Evolutionary conservation across 2,113 vertebrate genomes (phyloP).

Genomic region (crab-eating macaque (Macaca fascicularis)): DNA sequence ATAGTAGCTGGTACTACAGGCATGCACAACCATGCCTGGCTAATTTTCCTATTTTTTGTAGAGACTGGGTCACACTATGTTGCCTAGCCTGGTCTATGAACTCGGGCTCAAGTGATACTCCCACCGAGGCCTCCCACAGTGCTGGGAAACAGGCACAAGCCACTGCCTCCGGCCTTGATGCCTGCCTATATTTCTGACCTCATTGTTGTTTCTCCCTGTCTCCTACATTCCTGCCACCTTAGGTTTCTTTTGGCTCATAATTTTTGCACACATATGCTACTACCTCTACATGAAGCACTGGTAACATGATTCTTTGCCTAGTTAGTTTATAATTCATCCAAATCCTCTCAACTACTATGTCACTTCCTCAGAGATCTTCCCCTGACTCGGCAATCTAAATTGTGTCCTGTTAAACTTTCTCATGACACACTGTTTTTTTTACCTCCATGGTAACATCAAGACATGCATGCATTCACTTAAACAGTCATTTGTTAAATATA

Average conservation of each 20-base stretch:
- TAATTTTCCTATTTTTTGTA: too few relatives aligned
- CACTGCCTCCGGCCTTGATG: too few relatives aligned
- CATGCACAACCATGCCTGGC: too few relatives aligned
- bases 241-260: not conserved
- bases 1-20: too few relatives aligned
- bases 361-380: not conserved
- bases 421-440: not conserved
- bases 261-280: not conserved
- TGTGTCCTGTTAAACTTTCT: not conserved
- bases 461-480: not conserved
- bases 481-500: not conserved
- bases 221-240: not conserved
- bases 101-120: too few relatives aligned
- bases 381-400: not conserved
- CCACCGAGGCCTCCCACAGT: too few relatives aligned
- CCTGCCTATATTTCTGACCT: not conserved
- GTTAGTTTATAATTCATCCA: not conserved
- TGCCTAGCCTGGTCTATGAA: too few relatives aligned
- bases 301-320: not conserved
- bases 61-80: too few relatives aligned
- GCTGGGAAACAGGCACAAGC: too few relatives aligned
- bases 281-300: not conserved
- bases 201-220: not conserved
- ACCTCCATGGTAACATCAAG: not conserved
- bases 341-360: not conserved